Percentiles rank a stretch among this genome's conserved stretches.
phyloP scores from a whole-genome alignment of 1,140 invertebrate species.

The Meloidogyne chitwoodi region DNA sequence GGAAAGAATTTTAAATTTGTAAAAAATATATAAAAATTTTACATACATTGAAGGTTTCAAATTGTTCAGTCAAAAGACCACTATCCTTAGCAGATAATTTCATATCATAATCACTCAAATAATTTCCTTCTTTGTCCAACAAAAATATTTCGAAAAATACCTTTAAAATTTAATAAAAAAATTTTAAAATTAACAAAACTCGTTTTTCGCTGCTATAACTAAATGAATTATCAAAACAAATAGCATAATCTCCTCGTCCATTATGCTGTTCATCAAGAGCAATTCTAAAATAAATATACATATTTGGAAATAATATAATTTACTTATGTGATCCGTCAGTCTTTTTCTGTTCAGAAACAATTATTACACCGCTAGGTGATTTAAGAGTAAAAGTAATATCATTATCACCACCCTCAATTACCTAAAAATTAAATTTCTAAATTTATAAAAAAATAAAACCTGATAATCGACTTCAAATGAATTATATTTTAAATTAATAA shows the following conservation, averaged over 20 bases:
- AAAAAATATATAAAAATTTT: conserved; percentile 9
- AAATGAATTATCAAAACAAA: conserved; percentile 64
- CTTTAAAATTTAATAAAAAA: conserved; percentile 55
- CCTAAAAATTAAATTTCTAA: conserved; percentile 46
- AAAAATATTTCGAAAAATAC: conserved; percentile 62
- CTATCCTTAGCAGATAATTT: conserved; percentile 25
- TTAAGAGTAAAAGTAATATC: conserved; percentile 61
- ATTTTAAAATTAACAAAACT: background rate
- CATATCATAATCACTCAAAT: conserved; percentile 35
- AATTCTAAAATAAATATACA: conserved; percentile 9
- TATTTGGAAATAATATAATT: conserved; percentile 12
- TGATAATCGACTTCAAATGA: conserved; percentile 44
- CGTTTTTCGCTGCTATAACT: conserved; percentile 11
- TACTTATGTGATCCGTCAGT: conserved; percentile 60
- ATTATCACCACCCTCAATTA: conserved; percentile 62
- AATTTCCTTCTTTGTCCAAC: conserved; percentile 57
- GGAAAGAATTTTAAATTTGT: background rate
- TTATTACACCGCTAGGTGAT: conserved; percentile 49
- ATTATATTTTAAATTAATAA: conserved; percentile 33
- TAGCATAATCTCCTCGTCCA: conserved; percentile 60
- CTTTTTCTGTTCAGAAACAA: conserved; percentile 55
- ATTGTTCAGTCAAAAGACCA: conserved; percentile 54
- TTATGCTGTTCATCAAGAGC: conserved; percentile 30
- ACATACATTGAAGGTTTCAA: conserved; percentile 60
- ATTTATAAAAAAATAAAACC: conserved; percentile 15